Evolutionary conservation across 2,888 invertebrate genomes (phyloP).

Genomic region (Agriotes lineatus): DNA sequence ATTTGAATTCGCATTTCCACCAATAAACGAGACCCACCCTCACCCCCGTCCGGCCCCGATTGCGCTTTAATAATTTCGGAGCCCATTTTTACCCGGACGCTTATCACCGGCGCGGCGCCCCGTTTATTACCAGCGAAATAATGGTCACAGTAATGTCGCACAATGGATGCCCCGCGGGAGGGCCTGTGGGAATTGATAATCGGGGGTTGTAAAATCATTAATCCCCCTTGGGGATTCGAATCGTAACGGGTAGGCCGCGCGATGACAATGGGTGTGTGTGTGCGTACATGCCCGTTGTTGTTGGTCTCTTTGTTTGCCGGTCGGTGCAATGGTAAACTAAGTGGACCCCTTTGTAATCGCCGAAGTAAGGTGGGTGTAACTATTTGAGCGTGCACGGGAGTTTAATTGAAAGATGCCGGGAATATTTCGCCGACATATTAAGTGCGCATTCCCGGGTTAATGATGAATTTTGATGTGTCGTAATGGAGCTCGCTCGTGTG

Average conservation of each 20-base stretch:
- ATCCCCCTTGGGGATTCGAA: constrained; percentile 29
- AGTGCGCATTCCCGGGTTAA: constrained; percentile 4
- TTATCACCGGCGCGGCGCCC: background rate
- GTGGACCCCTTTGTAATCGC: background rate
- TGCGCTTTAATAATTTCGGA: background rate
- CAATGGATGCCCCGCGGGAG: constrained; percentile 23
- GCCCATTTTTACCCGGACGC: background rate
- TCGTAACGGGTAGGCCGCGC: background rate
- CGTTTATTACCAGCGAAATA: constrained; percentile 1
- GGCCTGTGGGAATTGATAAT: constrained; percentile 32
- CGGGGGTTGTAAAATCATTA: constrained; percentile 32
- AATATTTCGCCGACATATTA: constrained; percentile 1
- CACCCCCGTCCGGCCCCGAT: no score
- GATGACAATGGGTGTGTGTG: constrained; percentile 27
- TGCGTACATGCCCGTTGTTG: background rate
- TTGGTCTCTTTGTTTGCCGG: background rate
- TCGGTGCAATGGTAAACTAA: background rate
- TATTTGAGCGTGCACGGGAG: background rate
- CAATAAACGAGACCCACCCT: no score
- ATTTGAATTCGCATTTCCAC: no score
- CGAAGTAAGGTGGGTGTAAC: background rate
- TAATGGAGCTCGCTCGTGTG: no score
- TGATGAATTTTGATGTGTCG: background rate
- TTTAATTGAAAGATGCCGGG: constrained; percentile 4
- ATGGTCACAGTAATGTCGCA: background rate